These are phyloP conservation scores for Pteromalus puparum DNA, from an alignment of 1,140 invertebrate genomes.

Conservation along the genomic window DNA sequence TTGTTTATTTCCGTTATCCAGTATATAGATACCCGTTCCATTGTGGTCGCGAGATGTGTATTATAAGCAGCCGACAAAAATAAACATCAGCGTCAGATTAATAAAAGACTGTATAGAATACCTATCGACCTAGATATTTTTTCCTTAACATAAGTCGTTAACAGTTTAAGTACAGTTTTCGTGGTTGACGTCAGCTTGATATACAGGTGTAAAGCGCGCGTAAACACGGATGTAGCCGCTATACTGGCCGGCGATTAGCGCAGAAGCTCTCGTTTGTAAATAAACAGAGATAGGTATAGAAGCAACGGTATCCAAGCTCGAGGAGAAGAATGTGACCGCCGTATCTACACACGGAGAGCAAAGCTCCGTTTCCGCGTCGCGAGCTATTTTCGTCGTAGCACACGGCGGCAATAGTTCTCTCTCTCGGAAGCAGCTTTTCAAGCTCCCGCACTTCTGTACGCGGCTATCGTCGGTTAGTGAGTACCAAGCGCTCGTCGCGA, in stretches of 20 bases:
- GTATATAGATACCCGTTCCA: no score
- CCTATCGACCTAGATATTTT: no score
- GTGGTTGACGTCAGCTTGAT: no score
- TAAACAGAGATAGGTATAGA: background rate
- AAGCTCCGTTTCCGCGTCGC: background rate
- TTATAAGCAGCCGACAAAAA: no score
- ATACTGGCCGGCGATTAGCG: background rate
- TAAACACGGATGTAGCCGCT: background rate
- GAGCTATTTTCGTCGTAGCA: background rate
- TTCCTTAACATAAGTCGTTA: no score
- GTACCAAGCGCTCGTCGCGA: no score
- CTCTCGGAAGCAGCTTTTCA: background rate
- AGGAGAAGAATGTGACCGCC: background rate
- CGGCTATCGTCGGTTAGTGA: background rate
- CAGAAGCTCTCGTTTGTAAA: constrained; percentile 4
- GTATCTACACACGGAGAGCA: background rate
- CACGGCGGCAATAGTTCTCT: background rate
- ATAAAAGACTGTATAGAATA: no score
- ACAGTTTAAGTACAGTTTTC: no score
- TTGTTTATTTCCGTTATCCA: no score
- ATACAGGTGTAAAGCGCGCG: background rate
- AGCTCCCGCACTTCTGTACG: background rate
- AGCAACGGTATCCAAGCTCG: background rate
- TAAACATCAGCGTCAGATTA: no score
- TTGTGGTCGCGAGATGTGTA: no score